A percentile compares a stretch with the other conserved stretches of the same genome.
phyloP scores from a whole-genome alignment of 2,797 vertebrate species.

The Lepus townsendii region DNA sequence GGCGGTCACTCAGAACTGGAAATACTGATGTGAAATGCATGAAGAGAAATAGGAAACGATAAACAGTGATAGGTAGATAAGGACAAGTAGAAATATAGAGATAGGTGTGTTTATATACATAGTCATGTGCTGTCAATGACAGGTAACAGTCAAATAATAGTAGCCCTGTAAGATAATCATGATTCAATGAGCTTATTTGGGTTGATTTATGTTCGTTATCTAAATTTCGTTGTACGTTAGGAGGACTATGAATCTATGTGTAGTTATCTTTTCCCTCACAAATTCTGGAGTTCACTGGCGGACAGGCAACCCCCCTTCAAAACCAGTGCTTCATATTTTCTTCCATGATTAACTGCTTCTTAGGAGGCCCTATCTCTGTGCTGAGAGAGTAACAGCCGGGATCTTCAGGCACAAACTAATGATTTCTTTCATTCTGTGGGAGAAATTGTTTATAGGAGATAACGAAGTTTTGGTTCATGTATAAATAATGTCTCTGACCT shows the following conservation, averaged over 20 bases:
- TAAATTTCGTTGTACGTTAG: neutral
- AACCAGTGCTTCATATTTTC: neutral
- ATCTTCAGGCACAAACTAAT: constrained; percentile 12
- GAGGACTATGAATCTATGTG: neutral
- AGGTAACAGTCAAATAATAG: no score
- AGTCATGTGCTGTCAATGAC: no score
- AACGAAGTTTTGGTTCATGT: neutral
- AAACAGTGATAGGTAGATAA: neutral
- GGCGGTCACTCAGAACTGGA: neutral
- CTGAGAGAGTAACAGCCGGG: neutral
- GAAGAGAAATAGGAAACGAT: neutral
- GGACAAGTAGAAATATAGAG: neutral
- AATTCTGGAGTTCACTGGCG: neutral
- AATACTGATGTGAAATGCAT: neutral
- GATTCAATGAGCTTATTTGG: neutral
- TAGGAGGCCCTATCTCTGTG: neutral
- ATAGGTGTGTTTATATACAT: neutral
- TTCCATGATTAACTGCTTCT: neutral
- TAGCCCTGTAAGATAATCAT: neutral
- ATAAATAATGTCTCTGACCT: constrained; percentile 18
- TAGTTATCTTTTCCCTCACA: constrained; percentile 15
- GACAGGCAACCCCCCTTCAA: neutral
- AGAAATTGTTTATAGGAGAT: neutral
- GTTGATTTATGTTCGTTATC: neutral
- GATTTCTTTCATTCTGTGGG: neutral